phyloP scores from a whole-genome alignment of 2,888 invertebrate genomes.

The Cephus rjabovi region DNA sequence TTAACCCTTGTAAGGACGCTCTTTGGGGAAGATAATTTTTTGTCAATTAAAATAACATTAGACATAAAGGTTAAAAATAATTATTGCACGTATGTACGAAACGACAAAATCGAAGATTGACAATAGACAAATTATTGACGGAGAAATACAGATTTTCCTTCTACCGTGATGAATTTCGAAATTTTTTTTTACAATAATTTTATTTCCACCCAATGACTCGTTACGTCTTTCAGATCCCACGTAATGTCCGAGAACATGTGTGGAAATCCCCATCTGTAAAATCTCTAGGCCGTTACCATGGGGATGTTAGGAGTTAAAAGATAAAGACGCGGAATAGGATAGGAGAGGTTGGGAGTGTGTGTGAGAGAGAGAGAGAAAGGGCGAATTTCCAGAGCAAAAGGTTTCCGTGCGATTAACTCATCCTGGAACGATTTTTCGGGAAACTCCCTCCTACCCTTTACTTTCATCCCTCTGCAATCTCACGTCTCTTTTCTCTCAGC shows the following conservation, averaged over 20 bases:
- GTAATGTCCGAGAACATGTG: too few species aligned
- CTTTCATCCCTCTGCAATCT: neutral
- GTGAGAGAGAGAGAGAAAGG: too few species aligned
- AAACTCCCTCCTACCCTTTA: neutral
- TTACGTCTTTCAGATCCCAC: neutral
- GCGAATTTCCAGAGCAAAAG: neutral
- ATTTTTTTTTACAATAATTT: neutral
- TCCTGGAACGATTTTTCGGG: neutral
- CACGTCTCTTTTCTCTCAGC: neutral
- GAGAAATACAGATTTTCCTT: neutral
- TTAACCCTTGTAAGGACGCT: too few species aligned
- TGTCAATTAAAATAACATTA: too few species aligned
- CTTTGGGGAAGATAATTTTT: too few species aligned
- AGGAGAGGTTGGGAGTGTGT: neutral
- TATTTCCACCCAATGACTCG: neutral
- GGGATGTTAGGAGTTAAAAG: neutral
- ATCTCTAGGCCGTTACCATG: neutral
- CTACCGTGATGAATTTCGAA: neutral
- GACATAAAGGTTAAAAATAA: too few species aligned
- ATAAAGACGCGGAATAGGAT: neutral
- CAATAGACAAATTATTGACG: neutral
- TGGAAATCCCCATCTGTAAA: neutral
- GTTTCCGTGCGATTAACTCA: neutral
- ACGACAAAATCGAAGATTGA: neutral
- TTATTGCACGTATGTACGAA: neutral